Evolutionary conservation across 2,797 vertebrate species (phyloP), one percentile per base, ranked within the genome.

Genomic region (Chromis chromis): DNA sequence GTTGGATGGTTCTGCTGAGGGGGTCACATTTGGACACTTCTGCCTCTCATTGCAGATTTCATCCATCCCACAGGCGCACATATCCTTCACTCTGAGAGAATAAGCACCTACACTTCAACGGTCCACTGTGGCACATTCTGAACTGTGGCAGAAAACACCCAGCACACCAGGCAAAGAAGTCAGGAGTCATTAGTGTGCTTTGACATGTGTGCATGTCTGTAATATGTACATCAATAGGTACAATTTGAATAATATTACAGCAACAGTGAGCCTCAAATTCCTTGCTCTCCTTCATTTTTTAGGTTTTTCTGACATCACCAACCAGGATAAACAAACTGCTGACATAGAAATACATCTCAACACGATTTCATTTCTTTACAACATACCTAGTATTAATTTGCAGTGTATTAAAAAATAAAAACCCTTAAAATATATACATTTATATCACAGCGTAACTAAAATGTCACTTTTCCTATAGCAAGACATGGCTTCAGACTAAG

Each of bases 11-110:
- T 94, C 89, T 94, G 93, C 93, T 95, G 92, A 94, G 92, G 90
- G 85, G 86, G 90, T 91, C 85, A 90, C 89, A 89, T 93, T 93
- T 92, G 85, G 93, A 94, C 91, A 92, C 91, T 93, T 94, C 89
- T 95, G 92, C 90, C 88, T 90, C 82, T 79, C 84, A 78, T 70
- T 87, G 92, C 94, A 93, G 83, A 93, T 94, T 89, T 84, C 62
- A 60, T 21, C 79, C 86, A 82, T 88, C 86, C 89, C 93, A 92
- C 88, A 84, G 87, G 87, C 83, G 31, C 76, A 89, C 57, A 87
- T 84, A 90, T 87, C 83, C 84, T 82, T 91, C 81, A 82, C 82
- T 89, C 86, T 77, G 31, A 24, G 78, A 78, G 68, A 79, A 81
- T 73, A 65, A 74, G 65, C 82, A 82, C 74, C 84, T 86, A 84